A percentile compares a stretch with the other conserved stretches of the same genome.
Evolutionary conservation across 2,888 invertebrate species (phyloP).

Genomic region (Odontothrips loti): DNA sequence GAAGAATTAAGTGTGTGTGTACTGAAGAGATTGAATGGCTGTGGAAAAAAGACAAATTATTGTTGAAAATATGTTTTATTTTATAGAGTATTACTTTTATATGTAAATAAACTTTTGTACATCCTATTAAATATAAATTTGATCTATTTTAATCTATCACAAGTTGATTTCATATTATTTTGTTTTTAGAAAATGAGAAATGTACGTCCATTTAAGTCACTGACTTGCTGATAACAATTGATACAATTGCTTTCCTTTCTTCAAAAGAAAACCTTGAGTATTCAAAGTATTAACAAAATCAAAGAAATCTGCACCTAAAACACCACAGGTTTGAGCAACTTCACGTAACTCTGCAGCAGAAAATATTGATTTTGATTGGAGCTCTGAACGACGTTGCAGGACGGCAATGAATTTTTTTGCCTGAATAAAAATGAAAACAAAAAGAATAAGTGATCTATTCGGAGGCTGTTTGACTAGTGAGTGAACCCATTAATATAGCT

Average conservation of each 20-base stretch:
- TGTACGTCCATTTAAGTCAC: background rate
- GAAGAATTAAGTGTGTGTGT: background rate
- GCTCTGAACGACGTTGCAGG: slow-evolving; percentile 62
- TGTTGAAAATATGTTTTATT: background rate
- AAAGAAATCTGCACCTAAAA: slow-evolving; percentile 61
- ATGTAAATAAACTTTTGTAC: background rate
- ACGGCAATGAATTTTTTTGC: slow-evolving; percentile 67
- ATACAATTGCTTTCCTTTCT: slow-evolving; percentile 71
- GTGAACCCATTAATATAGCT: slow-evolving; percentile 36
- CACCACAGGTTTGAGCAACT: slow-evolving; percentile 61
- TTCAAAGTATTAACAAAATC: slow-evolving; percentile 74
- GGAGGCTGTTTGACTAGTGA: slow-evolving; percentile 9
- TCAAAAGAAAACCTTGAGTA: slow-evolving; percentile 76
- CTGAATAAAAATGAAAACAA: slow-evolving; percentile 48
- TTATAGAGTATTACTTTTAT: background rate
- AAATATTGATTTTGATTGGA: slow-evolving; percentile 66
- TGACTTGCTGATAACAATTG: slow-evolving; percentile 53
- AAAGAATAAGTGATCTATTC: background rate
- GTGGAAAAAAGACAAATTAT: background rate
- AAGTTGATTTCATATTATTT: background rate
- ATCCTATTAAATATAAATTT: background rate
- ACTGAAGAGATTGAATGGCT: background rate
- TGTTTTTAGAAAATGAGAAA: background rate
- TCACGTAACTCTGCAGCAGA: slow-evolving; percentile 70
- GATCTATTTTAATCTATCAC: background rate